Percentiles rank a stretch among this genome's conserved stretches.
Evolutionary conservation across 2,113 vertebrate species (phyloP).

Genomic region (Diglossa brunneiventris): DNA sequence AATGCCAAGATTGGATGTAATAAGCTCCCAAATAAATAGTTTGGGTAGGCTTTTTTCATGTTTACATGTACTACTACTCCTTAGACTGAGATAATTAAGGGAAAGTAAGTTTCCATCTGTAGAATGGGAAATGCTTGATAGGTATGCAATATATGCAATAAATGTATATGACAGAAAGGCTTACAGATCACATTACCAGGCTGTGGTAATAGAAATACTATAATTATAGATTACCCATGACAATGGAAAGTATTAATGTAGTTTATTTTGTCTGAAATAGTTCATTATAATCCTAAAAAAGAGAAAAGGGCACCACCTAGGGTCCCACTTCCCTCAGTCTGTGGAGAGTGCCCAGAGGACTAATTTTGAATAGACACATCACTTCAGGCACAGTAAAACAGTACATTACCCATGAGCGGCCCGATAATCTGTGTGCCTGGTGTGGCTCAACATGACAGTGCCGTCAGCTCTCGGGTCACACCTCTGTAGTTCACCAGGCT

Average conservation of each 20-base stretch:
- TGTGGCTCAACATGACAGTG: fast-evolving
- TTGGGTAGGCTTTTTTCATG: not conserved
- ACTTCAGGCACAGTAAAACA: not conserved
- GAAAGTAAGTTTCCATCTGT: not conserved
- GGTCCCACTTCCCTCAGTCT: not conserved
- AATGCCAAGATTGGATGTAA: not conserved
- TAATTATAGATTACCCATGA: not conserved
- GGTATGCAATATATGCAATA: not conserved
- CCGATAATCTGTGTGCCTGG: not conserved
- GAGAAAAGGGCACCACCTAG: not conserved
- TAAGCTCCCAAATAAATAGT: not conserved
- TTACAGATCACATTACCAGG: not conserved
- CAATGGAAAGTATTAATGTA: not conserved
- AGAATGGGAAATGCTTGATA: not conserved
- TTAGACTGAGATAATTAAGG: not conserved
- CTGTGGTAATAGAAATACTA: not conserved
- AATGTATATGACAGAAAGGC: not conserved
- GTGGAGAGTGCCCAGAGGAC: not conserved
- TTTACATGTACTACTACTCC: not conserved
- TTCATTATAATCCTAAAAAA: not conserved
- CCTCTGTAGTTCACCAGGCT: not conserved
- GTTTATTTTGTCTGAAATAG: not conserved
- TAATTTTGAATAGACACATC: fast-evolving
- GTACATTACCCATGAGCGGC: no score
- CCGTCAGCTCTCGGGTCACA: fast-evolving